Evolutionary conservation across 2,113 vertebrate species (phyloP), one percentile per base, ranked within the genome.

Genomic region (Hippotragus niger): DNA sequence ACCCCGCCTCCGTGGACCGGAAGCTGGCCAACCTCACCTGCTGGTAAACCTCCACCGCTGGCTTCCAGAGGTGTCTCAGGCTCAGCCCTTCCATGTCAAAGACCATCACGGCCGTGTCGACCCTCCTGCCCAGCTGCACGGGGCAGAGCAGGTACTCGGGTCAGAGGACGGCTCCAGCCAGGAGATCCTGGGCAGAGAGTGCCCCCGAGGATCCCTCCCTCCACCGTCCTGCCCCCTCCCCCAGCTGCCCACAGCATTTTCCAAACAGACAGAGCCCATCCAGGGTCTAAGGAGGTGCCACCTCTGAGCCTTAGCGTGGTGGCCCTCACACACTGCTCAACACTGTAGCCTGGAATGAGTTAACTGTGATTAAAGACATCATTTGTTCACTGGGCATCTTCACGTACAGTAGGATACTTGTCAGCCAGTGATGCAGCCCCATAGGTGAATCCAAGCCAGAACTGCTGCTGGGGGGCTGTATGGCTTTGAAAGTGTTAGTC

Each of bases 21-120:
- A 88, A 58, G 57, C 29, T 23, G n/a, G 5, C 62, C 58, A 25
- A 19, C 29, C 98, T 94, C 98, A 99, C 99, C 99, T 99, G 99
- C 96, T 99, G 99, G 2, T 99, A 99, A 0, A 99, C 98, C 33
- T 99, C 99, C 94, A 99, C 99, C 0, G 99, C 99, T 7, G 99
- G 99, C 92, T 99, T 99, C 99, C 99, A 99, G 67, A 99, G 98
- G 98, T 99, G 99, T 96, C 99, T 99, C 98, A 99, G 98, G 60
- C 99, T 99, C 97, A 99, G 98, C 81, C 99, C 99, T 97, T 99
- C 99, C 7, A 99, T 98, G 94, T 99, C 99, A 0, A 99, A 99
- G 96, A 99, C 99, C 99, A 99, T 99, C n/a, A 99, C 97, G 96
- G 99, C 98, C 1, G 98, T 98, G 98, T 99, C 99, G 0, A 99